These are phyloP conservation scores for Malacosoma neustria DNA, from an alignment of 2,888 invertebrate genomes.

Conservation along the genomic window DNA sequence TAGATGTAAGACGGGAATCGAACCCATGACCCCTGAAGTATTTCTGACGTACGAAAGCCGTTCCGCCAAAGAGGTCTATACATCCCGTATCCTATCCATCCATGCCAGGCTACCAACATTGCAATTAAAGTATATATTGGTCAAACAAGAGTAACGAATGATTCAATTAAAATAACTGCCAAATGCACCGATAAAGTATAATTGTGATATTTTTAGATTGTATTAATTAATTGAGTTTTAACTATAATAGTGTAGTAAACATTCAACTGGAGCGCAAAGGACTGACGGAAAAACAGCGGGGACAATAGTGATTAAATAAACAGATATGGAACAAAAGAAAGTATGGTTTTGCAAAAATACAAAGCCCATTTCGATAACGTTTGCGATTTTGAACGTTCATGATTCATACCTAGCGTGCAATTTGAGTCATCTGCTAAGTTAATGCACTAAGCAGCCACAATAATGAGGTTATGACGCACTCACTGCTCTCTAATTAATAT, in stretches of 20 bases:
- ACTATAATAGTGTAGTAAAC: neutral
- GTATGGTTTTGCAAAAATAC: neutral
- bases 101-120: too few species aligned
- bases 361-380: neutral
- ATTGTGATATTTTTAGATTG: constrained; percentile 6
- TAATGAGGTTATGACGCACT: constrained; percentile 55
- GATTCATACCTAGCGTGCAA: constrained; percentile 50
- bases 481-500: neutral
- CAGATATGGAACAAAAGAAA: neutral
- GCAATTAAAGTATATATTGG: too few species aligned
- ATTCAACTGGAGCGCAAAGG: neutral
- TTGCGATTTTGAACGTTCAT: constrained; percentile 10
- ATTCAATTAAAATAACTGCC: neutral
- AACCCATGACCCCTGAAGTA: too few species aligned
- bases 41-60: too few species aligned
- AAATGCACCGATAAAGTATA: constrained; percentile 4
- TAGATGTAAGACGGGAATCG: too few species aligned
- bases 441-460: constrained; percentile 21
- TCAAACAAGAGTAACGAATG: too few species aligned
- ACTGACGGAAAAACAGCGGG: neutral
- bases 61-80: too few species aligned
- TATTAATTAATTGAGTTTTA: neutral
- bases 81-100: too few species aligned
- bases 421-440: constrained; percentile 46
- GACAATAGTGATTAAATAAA: neutral